phyloP scores from a whole-genome alignment of 2,888 invertebrate species.

The Macrostomum cliftonense region DNA sequence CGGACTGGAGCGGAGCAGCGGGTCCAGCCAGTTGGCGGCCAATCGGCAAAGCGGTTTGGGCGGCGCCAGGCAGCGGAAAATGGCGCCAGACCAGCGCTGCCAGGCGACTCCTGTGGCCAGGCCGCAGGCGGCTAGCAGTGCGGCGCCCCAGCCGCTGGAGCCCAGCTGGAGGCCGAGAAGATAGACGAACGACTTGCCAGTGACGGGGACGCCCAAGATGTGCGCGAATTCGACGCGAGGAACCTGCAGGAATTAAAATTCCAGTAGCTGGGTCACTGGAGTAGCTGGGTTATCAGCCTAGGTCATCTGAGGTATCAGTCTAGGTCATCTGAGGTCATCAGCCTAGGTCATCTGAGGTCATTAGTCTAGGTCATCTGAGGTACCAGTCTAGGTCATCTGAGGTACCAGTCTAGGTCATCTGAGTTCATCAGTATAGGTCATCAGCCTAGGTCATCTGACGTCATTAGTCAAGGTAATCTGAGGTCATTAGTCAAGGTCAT shows the following conservation, averaged over 20 bases:
- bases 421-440: no score
- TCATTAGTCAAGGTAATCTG: no score
- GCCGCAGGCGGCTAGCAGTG: conserved; percentile 6
- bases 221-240: conserved; percentile 39
- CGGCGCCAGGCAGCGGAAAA: conserved; percentile 34
- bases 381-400: no score
- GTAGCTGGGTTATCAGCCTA: no score
- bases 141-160: not conserved
- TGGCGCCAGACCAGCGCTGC: conserved; percentile 35
- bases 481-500: no score
- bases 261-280: no score
- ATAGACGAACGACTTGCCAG: conserved; percentile 43
- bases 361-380: no score
- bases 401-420: no score
- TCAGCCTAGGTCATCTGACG: no score
- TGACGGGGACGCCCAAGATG: conserved; percentile 41
- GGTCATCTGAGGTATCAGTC: no score
- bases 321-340: no score
- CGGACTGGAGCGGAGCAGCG: conserved; percentile 34
- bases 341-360: no score
- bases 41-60: conserved; percentile 33
- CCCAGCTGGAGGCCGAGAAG: conserved; percentile 41
- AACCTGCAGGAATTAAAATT: conserved; percentile 42
- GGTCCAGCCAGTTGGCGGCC: conserved; percentile 32
- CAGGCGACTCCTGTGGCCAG: conserved; percentile 39